Conservation (phyloP, 2,888 invertebrate species). For the Nemoura dubitans region DNA sequence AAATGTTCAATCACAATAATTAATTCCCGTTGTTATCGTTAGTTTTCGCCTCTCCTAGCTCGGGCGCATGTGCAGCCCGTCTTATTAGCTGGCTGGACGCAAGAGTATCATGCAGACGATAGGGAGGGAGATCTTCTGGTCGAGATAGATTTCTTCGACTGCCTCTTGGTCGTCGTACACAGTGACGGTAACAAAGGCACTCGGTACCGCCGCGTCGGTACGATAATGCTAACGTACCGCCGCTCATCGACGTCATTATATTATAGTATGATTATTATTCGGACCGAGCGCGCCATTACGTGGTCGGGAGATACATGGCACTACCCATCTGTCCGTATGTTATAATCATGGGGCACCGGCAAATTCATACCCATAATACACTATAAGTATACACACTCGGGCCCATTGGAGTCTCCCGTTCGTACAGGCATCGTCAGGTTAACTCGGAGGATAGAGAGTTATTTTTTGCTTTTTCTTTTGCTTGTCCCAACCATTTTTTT, state of each 20-base stretch:
- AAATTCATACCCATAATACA: slow-evolving; percentile 39
- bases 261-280: slow-evolving; percentile 38
- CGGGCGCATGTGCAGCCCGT: not conserved
- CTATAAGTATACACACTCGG: slow-evolving; percentile 37
- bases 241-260: slow-evolving; percentile 22
- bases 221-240: slow-evolving; percentile 15
- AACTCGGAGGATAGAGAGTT: not conserved
- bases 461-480: slow-evolving; percentile 34
- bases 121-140: not conserved
- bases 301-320: not conserved
- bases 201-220: not conserved
- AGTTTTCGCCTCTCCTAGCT: not conserved
- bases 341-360: slow-evolving; percentile 38
- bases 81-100: not conserved
- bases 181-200: not conserved
- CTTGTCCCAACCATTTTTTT: slow-evolving; percentile 9
- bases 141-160: too few relatives aligned
- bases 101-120: not conserved
- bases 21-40: not conserved
- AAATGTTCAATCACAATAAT: not conserved
- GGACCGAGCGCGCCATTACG: slow-evolving; percentile 9
- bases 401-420: not conserved
- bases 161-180: not conserved
- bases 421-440: not conserved
- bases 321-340: slow-evolving; percentile 33